These are phyloP conservation scores for Rhyacophila brunnea DNA, from an alignment of 1,140 invertebrate species.

Conservation along the genomic window DNA sequence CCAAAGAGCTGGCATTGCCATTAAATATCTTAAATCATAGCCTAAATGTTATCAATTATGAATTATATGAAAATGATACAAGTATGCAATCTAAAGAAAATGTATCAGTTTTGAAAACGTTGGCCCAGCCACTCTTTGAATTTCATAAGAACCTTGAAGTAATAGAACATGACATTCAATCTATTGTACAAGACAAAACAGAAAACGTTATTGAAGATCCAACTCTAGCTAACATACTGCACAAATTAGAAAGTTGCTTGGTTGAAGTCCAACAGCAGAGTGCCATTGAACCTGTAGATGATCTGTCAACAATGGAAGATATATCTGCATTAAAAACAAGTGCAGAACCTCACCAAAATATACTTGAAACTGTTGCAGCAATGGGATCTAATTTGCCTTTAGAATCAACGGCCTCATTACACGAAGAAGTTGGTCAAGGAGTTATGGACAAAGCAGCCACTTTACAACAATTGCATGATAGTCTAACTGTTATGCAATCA, in stretches of 20 bases:
- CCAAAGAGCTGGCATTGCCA: constrained; percentile 42
- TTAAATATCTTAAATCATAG: constrained; percentile 45
- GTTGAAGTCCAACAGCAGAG: constrained; percentile 52
- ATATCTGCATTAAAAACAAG: constrained; percentile 57
- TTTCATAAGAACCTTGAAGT: constrained; percentile 50
- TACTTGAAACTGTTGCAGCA: constrained; percentile 8
- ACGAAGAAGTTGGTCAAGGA: constrained; percentile 29
- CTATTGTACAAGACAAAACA: constrained; percentile 43
- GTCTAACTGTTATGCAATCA: constrained; percentile 42
- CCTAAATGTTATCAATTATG: constrained; percentile 42
- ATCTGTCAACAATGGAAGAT: constrained; percentile 57
- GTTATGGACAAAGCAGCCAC: constrained; percentile 32
- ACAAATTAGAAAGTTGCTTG: constrained; percentile 56
- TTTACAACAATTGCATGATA: constrained; percentile 41
- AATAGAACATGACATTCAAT: constrained; percentile 50
- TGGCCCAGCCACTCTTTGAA: constrained; percentile 54
- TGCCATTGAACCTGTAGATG: constrained; percentile 46
- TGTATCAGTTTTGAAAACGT: constrained; percentile 45
- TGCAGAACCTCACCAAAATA: constrained; percentile 42
- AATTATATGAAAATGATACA: constrained; percentile 43
- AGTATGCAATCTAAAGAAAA: constrained; percentile 41
- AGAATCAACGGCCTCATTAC: constrained; percentile 33
- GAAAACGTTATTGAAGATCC: constrained; percentile 36
- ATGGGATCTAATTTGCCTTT: constrained; percentile 19
- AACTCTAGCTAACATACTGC: constrained; percentile 52